Evolutionary conservation across 1,140 invertebrate genomes (phyloP), one percentile per base, ranked within the genome.

Genomic region (Euglossa dilemma): DNA sequence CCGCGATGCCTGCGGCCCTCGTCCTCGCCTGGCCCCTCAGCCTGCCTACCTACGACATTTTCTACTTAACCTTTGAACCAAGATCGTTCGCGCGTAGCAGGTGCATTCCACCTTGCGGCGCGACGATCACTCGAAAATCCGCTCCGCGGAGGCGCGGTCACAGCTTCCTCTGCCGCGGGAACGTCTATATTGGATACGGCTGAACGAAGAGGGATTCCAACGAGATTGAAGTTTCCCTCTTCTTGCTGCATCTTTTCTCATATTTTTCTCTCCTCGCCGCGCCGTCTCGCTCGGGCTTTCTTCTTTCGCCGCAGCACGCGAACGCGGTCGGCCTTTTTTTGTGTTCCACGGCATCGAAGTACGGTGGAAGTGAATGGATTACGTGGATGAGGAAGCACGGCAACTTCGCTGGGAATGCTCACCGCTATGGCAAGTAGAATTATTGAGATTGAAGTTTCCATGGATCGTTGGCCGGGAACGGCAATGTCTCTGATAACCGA

Each of bases 61-160:
- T 90, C 89, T 87, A 87, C 83, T 90, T 90, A 90, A 87, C 89
- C 89, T 90, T 90, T 90, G 86, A 90, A 88, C 87, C 86, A 67
- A 75, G 80, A 81, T 81, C 80, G 80, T 81, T 75, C 63, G 59
- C 82, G 63, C 87, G 80, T 72, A 84, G 84, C 84, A 89, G 87
- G 87, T 88, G 87, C 87, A 89, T 89, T 89, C 86, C 88, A 85
- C 75, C 64, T 81, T 71, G 67, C 77, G 75, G 72, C 59, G 70
- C 83, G 61, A 61, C 82, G 78, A 88, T 81, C 67, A 54, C 77
- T 81, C 69, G 87, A 88, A 88, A 87, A 88, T 88, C 25, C 78
- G 73, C 63, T 67, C 69, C 73, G 54, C 56, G 50, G 56, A 83
- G 82, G 66, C 76, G 82, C 76, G 82, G 82, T 78, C 80, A 56